Conservation (phyloP, 1,140 invertebrate genomes). For the fruit fly (Drosophila melanogaster) region Release_6_plus_ISO1_MT NC_004354.4:17669001-17669500, state of each 20-base stretch:
- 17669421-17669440: not conserved
- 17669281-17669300: conserved; percentile 68
- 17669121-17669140: conserved; percentile 63
- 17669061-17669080: conserved; percentile 80
- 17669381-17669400: not conserved
- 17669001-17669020: conserved; percentile 6
- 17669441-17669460: not conserved
- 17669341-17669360: conserved; percentile 82
- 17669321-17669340: conserved; percentile 85
- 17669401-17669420: not conserved
- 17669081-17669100: conserved; percentile 82
- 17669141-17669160: conserved; percentile 68
- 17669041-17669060: conserved; percentile 41
- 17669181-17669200: conserved; percentile 84
- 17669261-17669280: conserved; percentile 59
- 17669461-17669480: too few species aligned
- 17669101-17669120: conserved; percentile 62
- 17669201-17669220: conserved; percentile 84
- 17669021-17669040: conserved; percentile 48
- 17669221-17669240: conserved; percentile 85
- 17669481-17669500: not conserved
- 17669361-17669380: conserved; percentile 30
- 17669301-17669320: conserved; percentile 84
- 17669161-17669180: conserved; percentile 83
- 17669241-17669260: conserved; percentile 82